These are phyloP conservation scores for Dendrocincla fuliginosa DNA, from an alignment of 2,797 vertebrate species.

Conservation along the genomic window DNA sequence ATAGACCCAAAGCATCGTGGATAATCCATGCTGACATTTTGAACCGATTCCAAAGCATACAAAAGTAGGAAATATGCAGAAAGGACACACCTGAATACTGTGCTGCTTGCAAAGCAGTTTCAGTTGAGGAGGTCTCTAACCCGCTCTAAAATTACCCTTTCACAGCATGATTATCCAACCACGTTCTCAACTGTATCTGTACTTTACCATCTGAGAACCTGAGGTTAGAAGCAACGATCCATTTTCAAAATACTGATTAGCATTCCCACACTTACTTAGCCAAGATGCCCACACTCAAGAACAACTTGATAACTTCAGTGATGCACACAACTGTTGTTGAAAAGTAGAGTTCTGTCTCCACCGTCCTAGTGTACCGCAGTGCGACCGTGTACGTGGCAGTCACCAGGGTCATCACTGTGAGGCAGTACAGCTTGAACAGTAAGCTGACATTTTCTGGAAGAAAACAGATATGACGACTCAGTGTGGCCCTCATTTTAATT, in stretches of 20 bases:
- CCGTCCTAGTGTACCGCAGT: conserved; percentile 90
- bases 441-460: conserved; percentile 87
- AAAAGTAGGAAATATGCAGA: not conserved
- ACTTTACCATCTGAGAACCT: not conserved
- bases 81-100: not conserved
- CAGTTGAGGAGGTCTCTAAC: not conserved
- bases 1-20: not conserved
- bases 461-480: not conserved
- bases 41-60: not conserved
- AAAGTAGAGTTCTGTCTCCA: conserved; percentile 85
- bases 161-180: not conserved
- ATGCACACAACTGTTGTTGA: conserved; percentile 92
- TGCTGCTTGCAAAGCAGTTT: not conserved
- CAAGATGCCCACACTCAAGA: conserved; percentile 90
- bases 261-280: conserved; percentile 83
- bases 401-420: conserved; percentile 94
- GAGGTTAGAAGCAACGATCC: not conserved
- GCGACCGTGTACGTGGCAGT: conserved; percentile 89
- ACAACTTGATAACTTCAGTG: conserved; percentile 90
- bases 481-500: not conserved
- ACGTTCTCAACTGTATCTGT: not conserved
- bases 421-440: conserved; percentile 93
- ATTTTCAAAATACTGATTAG: not conserved
- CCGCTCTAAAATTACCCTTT: not conserved
- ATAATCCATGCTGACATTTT: not conserved